Conservation (phyloP, 2,888 invertebrate genomes). For the Sylvicola fuscatus region DNA sequence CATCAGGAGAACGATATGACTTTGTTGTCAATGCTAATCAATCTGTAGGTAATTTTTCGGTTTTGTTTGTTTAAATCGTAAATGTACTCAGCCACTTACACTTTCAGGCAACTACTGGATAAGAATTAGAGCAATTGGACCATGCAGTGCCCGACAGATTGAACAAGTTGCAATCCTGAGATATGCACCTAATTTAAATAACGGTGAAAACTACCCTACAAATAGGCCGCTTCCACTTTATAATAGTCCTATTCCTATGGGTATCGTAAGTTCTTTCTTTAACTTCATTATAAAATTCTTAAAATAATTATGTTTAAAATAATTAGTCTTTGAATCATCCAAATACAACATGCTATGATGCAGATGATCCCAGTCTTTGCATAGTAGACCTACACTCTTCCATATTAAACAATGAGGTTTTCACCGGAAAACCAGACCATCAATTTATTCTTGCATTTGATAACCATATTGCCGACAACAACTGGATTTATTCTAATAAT, state of each 20-base stretch:
- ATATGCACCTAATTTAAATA: constrained; percentile 6
- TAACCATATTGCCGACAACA: constrained; percentile 12
- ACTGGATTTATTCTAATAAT: constrained; percentile 10
- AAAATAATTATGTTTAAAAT: neutral
- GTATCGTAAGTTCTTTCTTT: constrained; percentile 16
- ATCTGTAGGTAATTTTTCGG: constrained; percentile 39
- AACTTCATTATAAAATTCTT: neutral
- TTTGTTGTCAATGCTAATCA: constrained; percentile 32
- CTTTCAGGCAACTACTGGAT: constrained; percentile 23
- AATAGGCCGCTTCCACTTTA: constrained; percentile 5
- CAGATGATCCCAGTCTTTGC: constrained; percentile 8
- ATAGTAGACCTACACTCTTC: constrained; percentile 10
- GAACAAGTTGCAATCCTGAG: constrained; percentile 14
- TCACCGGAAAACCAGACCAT: constrained; percentile 10
- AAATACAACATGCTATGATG: constrained; percentile 11
- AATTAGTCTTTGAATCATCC: constrained; percentile 13
- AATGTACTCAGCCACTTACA: neutral
- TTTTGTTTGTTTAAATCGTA: too few relatives aligned
- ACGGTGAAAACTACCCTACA: neutral
- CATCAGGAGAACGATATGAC: constrained; percentile 30
- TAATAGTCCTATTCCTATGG: neutral
- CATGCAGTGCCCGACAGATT: constrained; percentile 9
- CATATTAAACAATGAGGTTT: constrained; percentile 9
- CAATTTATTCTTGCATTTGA: constrained; percentile 13
- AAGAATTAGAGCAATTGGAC: constrained; percentile 12